Percentiles rank a stretch among this genome's conserved stretches.
phyloP scores from a whole-genome alignment of 2,888 invertebrate genomes.

The Biston betularia region DNA sequence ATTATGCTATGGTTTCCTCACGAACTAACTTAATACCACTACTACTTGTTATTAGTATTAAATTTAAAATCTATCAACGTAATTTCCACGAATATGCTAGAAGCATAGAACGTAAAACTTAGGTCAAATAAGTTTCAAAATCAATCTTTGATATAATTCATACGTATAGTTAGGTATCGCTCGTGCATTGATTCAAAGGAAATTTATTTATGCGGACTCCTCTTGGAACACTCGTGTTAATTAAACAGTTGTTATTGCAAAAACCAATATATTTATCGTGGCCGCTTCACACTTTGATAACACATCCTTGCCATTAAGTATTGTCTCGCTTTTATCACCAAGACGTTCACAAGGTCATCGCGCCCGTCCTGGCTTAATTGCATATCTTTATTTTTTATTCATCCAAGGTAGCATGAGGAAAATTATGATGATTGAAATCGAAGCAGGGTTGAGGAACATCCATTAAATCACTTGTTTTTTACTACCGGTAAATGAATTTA shows the following conservation, averaged over 20 bases:
- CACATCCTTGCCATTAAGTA: conserved; percentile 33
- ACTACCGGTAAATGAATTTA: background rate
- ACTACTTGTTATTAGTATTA: too few relatives aligned
- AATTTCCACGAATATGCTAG: too few relatives aligned
- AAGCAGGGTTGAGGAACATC: background rate
- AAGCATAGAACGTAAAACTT: too few relatives aligned
- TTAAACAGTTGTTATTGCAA: conserved; percentile 17
- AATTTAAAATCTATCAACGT: too few relatives aligned
- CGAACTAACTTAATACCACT: too few relatives aligned
- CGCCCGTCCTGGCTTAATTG: conserved; percentile 22
- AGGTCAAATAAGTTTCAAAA: too few relatives aligned
- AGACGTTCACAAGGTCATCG: conserved; percentile 23
- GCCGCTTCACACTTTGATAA: conserved; percentile 29
- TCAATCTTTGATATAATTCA: too few relatives aligned
- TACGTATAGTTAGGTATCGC: background rate
- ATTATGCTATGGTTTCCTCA: too few relatives aligned
- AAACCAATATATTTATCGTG: conserved; percentile 17
- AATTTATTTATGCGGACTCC: too few relatives aligned
- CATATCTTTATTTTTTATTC: conserved; percentile 26
- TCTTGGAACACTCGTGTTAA: background rate
- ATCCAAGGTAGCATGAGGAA: conserved; percentile 21
- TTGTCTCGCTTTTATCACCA: conserved; percentile 30
- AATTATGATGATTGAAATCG: conserved; percentile 9
- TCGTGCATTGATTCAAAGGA: background rate
- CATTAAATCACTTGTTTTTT: background rate